These are phyloP conservation scores for Helarctos malayanus DNA, from an alignment of 2,797 vertebrate genomes.

Conservation along the genomic window DNA sequence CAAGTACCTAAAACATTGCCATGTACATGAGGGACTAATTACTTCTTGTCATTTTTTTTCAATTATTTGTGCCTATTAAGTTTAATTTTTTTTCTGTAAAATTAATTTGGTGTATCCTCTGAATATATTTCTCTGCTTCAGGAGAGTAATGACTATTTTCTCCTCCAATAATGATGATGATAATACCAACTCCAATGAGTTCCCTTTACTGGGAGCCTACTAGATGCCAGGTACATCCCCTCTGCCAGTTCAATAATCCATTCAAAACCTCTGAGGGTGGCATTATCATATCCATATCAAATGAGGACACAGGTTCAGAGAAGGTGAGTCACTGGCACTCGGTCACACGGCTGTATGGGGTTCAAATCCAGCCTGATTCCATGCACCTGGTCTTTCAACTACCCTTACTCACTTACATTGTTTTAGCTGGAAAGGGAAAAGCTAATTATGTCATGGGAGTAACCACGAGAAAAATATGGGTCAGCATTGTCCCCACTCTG, in stretches of 20 bases:
- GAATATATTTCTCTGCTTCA: neutral
- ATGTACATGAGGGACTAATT: neutral
- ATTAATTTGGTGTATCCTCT: neutral
- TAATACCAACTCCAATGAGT: neutral
- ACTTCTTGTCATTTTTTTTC: neutral
- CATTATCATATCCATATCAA: neutral
- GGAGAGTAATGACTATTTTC: neutral
- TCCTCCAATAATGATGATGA: neutral
- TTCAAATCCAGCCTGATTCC: neutral
- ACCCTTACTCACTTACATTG: neutral
- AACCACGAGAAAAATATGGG: neutral
- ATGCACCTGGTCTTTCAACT: neutral
- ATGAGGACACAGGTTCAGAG: neutral
- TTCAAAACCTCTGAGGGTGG: neutral
- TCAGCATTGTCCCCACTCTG: neutral
- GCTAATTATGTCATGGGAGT: neutral
- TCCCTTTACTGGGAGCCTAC: neutral
- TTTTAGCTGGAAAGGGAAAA: neutral
- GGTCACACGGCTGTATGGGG: neutral
- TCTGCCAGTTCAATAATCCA: neutral
- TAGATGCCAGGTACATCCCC: neutral
- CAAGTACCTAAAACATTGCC: neutral
- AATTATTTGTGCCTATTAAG: neutral
- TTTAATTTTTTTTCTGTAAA: neutral
- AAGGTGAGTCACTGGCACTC: neutral